A percentile compares a stretch with the other conserved stretches of the same genome.
Evolutionary conservation across 1,140 invertebrate genomes (phyloP).

Genomic region (Formica exsecta): DNA sequence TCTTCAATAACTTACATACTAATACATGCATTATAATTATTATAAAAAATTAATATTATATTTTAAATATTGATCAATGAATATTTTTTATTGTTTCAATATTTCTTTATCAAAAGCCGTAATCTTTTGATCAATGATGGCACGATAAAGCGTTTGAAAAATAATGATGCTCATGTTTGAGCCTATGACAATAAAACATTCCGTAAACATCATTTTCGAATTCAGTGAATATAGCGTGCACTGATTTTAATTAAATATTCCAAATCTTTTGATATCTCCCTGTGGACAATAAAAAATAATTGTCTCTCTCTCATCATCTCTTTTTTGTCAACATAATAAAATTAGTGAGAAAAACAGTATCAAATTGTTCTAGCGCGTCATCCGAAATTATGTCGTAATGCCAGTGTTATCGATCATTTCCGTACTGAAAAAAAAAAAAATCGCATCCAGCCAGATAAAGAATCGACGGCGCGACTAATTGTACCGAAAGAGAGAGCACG

Average conservation of each 20-base stretch:
- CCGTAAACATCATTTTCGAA: neutral
- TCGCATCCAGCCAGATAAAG: neutral
- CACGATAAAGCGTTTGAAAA: neutral
- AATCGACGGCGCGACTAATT: slow-evolving; percentile 34
- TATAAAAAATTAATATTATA: neutral
- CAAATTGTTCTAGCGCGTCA: neutral
- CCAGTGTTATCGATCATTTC: neutral
- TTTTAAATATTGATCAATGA: neutral
- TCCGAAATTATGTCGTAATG: neutral
- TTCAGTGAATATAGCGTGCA: neutral
- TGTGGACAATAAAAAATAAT: neutral
- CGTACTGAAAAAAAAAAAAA: neutral
- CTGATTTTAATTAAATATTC: neutral
- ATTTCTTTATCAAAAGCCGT: too few relatives aligned
- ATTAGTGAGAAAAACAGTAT: neutral
- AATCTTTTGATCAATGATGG: too few relatives aligned
- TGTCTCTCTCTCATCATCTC: too few relatives aligned
- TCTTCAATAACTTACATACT: neutral
- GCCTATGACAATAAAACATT: neutral
- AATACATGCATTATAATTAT: neutral
- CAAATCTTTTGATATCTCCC: neutral
- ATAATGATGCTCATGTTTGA: neutral
- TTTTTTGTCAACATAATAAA: neutral
- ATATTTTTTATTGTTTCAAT: neutral
- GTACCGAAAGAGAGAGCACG: slow-evolving; percentile 64